These are phyloP conservation scores for Hipparchia semele DNA, from an alignment of 2,888 invertebrate species.

Conservation along the genomic window DNA sequence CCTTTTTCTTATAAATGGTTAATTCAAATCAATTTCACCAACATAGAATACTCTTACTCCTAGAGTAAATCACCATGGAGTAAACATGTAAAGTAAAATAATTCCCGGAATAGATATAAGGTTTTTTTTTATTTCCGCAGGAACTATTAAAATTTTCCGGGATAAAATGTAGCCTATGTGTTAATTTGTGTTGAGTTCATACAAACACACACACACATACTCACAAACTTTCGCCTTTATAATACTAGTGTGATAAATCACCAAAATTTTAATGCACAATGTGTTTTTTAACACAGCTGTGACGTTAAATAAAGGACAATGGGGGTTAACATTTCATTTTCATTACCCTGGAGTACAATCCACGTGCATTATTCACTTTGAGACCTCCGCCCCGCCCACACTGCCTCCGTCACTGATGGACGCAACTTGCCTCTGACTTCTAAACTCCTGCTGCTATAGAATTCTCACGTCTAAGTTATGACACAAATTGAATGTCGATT, in stretches of 20 bases:
- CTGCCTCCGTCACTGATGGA: slow-evolving; percentile 37
- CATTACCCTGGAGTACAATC: slow-evolving; percentile 36
- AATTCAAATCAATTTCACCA: not conserved
- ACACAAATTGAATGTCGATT: slow-evolving; percentile 9
- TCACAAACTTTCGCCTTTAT: too few relatives aligned
- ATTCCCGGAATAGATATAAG: too few relatives aligned
- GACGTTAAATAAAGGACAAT: slow-evolving; percentile 31
- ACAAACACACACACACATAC: too few relatives aligned
- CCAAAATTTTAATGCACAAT: slow-evolving; percentile 14
- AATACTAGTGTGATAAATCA: not conserved
- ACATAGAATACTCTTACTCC: not conserved
- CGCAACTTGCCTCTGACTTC: slow-evolving; percentile 25
- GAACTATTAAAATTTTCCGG: too few relatives aligned
- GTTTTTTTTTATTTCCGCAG: too few relatives aligned
- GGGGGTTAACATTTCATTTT: slow-evolving; percentile 35
- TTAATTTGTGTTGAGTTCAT: too few relatives aligned
- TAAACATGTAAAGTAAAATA: too few relatives aligned
- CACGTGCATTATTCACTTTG: slow-evolving; percentile 36
- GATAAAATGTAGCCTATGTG: too few relatives aligned
- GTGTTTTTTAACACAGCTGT: slow-evolving; percentile 6
- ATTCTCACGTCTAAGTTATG: slow-evolving; percentile 22
- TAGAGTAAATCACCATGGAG: too few relatives aligned
- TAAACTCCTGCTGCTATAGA: slow-evolving; percentile 22
- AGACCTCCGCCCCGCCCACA: slow-evolving; percentile 31
- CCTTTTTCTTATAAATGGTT: not conserved